Base-by-base conservation (phyloP, 2,888 invertebrate genomes). In the Pyralis farinalis region DNA sequence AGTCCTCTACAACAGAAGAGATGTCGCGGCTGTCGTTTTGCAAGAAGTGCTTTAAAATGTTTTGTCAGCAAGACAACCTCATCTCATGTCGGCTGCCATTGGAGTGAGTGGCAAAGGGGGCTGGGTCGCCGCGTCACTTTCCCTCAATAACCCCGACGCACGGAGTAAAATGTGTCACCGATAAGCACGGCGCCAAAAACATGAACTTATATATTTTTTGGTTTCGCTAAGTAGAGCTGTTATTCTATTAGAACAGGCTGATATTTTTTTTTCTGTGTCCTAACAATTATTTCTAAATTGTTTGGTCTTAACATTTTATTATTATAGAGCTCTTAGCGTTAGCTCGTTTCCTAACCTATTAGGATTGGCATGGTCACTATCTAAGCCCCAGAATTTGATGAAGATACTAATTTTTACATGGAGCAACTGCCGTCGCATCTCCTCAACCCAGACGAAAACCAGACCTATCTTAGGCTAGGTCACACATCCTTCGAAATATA, bases 101-200 rank as follows among this genome's bases (percentile, higher is more conserved):
- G 42, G 22, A 31, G 40, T 33, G 33, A 22, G 44, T 51, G 47
- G 36, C 42, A 37, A 47, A 49, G 54, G 46, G 56, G 49, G 51
- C 43, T 43, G 50, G 51, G 37, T 46, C 51, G 67, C 60, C 63
- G 66, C 65, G 64, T 63, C 64, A 57, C 54, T 54, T 62, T 53
- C 38, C 47, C 55, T 51, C 56, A 56, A 50, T 47, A 42, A 49
- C 55, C 53, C 51, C 61, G 52, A 62, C 69, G 70, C 70, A 71
- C 63, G 59, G 70, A 64, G 63, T 57, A 51, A 71, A 73, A 70
- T 71, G 64, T 71, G 62, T 69, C 70, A 50, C 57, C 66, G 65
- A 71, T 71, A 73, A 71, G 61, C 63, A 61, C 47, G 55, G 52
- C 62, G 58, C 60, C 63, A 58, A 66, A 66, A 71, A 64, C 65